Evolutionary conservation across 2,888 invertebrate genomes (phyloP).

Genomic region (Camponotus fellah): DNA sequence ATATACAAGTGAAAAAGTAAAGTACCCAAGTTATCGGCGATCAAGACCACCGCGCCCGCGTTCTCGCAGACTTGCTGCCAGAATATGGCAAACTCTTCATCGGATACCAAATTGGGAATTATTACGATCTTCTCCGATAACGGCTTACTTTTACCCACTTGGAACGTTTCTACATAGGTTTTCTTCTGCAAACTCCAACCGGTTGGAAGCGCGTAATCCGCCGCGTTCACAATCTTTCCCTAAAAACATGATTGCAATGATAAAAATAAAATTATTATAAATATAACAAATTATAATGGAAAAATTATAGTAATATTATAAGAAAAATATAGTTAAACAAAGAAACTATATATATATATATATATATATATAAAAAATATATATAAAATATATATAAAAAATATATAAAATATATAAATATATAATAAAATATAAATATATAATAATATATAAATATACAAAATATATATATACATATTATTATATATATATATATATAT

Average conservation of each 20-base stretch:
- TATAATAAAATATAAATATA: no score
- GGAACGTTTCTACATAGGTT: constrained; percentile 85
- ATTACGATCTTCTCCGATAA: constrained; percentile 78
- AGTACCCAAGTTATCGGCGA: constrained; percentile 78
- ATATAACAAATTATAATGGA: neutral
- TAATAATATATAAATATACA: no score
- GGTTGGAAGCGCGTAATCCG: constrained; percentile 88
- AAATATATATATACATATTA: neutral
- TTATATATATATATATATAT: neutral
- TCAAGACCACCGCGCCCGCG: constrained; percentile 85
- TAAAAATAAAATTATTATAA: neutral
- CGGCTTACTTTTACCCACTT: constrained; percentile 78
- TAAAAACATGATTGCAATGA: constrained; percentile 56
- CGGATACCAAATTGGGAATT: constrained; percentile 81
- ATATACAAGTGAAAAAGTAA: neutral
- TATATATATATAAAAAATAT: neutral
- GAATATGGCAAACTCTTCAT: constrained; percentile 88
- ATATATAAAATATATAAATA: no score
- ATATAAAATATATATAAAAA: no score
- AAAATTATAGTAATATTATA: neutral
- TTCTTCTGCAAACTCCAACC: constrained; percentile 88
- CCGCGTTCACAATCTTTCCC: constrained; percentile 85
- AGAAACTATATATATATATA: neutral
- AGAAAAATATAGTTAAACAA: neutral
- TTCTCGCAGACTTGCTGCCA: constrained; percentile 89